Evolutionary conservation across 2,888 invertebrate genomes (phyloP).

Genomic region (Volucella bombylans): DNA sequence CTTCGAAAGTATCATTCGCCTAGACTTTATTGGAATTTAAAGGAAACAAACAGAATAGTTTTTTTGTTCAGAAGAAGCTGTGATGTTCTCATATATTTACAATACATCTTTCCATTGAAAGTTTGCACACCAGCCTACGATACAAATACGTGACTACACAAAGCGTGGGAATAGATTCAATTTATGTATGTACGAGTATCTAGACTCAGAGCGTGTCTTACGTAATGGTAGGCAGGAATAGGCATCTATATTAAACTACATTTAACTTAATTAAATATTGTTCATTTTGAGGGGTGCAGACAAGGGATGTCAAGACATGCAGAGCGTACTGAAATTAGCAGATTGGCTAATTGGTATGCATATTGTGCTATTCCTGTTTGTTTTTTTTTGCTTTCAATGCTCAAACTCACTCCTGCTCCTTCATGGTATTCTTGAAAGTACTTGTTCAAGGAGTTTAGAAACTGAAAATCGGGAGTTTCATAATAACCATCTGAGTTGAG

Average conservation of each 20-base stretch:
- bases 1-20: neutral
- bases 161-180: constrained; percentile 27
- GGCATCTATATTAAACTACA: constrained; percentile 26
- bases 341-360: constrained; percentile 67
- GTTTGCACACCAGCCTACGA: constrained; percentile 25
- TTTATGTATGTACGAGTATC: constrained; percentile 7
- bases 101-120: constrained; percentile 27
- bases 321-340: constrained; percentile 60
- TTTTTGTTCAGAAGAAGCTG: constrained; percentile 47
- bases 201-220: constrained; percentile 25
- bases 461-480: neutral
- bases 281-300: constrained; percentile 17
- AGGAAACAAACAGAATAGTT: constrained; percentile 25
- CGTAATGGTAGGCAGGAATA: constrained; percentile 1
- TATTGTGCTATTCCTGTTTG: constrained; percentile 38
- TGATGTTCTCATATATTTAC: neutral
- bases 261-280: constrained; percentile 70
- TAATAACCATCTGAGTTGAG: neutral
- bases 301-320: neutral
- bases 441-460: constrained; percentile 7
- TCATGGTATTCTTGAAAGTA: neutral
- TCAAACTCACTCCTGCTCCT: neutral
- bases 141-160: constrained; percentile 54
- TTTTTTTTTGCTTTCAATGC: neutral
- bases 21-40: constrained; percentile 27